Conservation (phyloP, 1,140 invertebrate genomes). For the Aphelinus certus region DNA sequence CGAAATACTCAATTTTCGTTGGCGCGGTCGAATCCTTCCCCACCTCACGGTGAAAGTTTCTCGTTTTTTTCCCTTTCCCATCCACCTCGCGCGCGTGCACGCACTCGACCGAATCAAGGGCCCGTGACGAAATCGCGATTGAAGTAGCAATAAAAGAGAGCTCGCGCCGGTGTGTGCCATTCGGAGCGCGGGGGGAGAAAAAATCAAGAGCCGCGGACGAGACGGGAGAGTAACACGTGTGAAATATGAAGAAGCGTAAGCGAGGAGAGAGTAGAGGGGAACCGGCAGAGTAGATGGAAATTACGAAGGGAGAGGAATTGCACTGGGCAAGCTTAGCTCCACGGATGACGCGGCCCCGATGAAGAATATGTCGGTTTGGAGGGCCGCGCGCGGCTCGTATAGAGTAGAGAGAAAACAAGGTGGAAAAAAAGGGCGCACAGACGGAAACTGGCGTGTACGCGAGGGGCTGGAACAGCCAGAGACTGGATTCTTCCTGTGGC, state of each 20-base stretch:
- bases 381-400: conserved; percentile 19
- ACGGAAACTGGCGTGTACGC: background rate
- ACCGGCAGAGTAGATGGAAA: conserved; percentile 16
- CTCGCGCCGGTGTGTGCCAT: background rate
- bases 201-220: background rate
- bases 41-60: background rate
- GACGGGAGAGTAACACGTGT: background rate
- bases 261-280: conserved; percentile 42
- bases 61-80: conserved; percentile 3
- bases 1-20: conserved; percentile 9
- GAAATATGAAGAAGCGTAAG: background rate
- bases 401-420: conserved; percentile 15
- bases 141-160: conserved; percentile 46
- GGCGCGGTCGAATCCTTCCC: background rate
- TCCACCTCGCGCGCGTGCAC: background rate
- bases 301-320: conserved; percentile 40
- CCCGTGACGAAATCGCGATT: conserved; percentile 59
- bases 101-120: conserved; percentile 53
- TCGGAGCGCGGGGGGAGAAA: background rate
- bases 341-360: conserved; percentile 28
- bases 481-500: conserved; percentile 25
- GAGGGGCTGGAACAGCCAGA: background rate
- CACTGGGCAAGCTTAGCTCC: conserved; percentile 19
- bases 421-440: conserved; percentile 3
- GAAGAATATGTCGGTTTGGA: conserved; percentile 58